Evolutionary conservation across 1,140 invertebrate genomes (phyloP).

Genomic region (Cydia splendana): DNA sequence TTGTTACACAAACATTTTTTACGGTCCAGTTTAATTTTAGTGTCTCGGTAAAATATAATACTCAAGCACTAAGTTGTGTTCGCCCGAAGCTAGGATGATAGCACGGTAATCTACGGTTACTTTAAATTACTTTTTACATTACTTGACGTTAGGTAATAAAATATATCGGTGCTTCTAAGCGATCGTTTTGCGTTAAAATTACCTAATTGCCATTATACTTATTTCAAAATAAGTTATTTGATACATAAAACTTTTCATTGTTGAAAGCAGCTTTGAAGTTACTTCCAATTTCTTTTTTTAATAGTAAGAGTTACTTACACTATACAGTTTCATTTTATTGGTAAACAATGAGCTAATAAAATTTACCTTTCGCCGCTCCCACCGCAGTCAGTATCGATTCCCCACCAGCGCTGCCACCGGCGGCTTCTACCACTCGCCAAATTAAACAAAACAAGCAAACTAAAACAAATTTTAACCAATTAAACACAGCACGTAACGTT

Average conservation of each 20-base stretch:
- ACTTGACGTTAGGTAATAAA: not conserved
- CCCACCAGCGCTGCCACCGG: constrained; percentile 68
- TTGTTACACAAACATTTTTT: constrained; percentile 6
- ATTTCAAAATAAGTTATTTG: not conserved
- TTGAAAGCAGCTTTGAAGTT: not conserved
- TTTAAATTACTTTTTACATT: too few species aligned
- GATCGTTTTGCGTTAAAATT: not conserved
- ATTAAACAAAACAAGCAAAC: constrained; percentile 57
- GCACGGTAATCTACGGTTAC: too few species aligned
- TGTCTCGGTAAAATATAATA: not conserved
- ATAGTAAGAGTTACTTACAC: constrained; percentile 34
- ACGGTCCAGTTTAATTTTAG: not conserved
- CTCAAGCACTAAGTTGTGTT: not conserved
- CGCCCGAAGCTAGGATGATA: too few species aligned
- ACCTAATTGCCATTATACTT: too few species aligned
- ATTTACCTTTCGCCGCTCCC: constrained; percentile 72
- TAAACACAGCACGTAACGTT: constrained; percentile 63
- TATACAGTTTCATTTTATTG: constrained; percentile 32
- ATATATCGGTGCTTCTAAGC: not conserved
- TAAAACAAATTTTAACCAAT: constrained; percentile 56
- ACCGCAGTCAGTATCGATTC: constrained; percentile 70
- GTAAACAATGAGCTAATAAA: constrained; percentile 51
- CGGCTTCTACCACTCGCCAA: constrained; percentile 57
- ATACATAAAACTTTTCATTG: not conserved
- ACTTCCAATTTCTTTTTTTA: not conserved